Percentiles rank a stretch among this genome's conserved stretches.
phyloP scores from a whole-genome alignment of 2,888 invertebrate genomes.

The Lepidocyrtoides sp. region DNA sequence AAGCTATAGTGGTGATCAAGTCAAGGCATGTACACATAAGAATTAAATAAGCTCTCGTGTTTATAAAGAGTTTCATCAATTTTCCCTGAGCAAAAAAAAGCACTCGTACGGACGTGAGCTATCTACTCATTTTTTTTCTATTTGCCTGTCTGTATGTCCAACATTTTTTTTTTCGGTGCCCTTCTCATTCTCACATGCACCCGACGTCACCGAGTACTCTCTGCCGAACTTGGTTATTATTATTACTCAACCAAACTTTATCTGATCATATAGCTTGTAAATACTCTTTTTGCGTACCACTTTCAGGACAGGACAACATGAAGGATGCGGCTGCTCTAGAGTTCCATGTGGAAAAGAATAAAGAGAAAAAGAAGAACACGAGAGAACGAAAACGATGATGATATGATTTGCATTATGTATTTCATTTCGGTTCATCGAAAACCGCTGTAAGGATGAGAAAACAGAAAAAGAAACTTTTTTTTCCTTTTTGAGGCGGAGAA shows the following conservation, averaged over 20 bases:
- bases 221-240: too few relatives aligned
- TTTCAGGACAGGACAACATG: neutral
- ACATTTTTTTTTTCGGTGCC: too few relatives aligned
- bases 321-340: too few relatives aligned
- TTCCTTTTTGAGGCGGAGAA: too few relatives aligned
- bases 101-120: constrained; percentile 3
- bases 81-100: neutral
- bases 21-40: too few relatives aligned
- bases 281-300: neutral
- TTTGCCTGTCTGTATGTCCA: neutral
- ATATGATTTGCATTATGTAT: constrained; percentile 45
- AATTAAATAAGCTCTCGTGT: neutral
- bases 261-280: neutral
- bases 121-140: neutral
- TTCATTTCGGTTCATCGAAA: constrained; percentile 12
- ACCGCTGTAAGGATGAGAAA: neutral
- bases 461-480: neutral
- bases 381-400: neutral
- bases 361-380: neutral
- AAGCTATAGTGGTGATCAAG: too few relatives aligned
- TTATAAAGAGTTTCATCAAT: neutral
- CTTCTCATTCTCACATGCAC: neutral
- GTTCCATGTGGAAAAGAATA: neutral
- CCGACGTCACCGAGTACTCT: neutral
- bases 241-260: constrained; percentile 19